These are phyloP conservation scores for Mnemiopsis leidyi DNA, from an alignment of 37 sponge, comb jelly and placozoan genomes.

Conservation along the genomic window DNA sequence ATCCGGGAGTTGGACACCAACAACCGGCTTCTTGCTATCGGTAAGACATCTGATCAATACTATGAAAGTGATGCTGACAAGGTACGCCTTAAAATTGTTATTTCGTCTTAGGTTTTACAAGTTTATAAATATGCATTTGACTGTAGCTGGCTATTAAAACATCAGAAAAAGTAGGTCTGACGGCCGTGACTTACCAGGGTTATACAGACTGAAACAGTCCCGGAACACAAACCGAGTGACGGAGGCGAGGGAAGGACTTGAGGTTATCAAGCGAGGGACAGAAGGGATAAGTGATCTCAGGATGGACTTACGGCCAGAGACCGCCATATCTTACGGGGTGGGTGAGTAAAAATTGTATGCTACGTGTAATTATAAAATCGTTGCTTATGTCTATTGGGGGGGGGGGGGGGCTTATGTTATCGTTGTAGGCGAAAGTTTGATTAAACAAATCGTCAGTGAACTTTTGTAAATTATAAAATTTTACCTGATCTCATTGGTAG, in stretches of 20 bases:
- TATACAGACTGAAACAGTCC: background rate
- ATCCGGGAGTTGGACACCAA: conserved; percentile 7
- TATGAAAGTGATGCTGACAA: background rate
- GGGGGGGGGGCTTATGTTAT: too few species aligned
- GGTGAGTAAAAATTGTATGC: background rate
- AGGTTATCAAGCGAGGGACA: background rate
- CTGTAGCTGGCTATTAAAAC: too few species aligned
- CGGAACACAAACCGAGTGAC: background rate
- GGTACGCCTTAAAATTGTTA: too few species aligned
- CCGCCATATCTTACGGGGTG: background rate
- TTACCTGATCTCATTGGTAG: too few species aligned
- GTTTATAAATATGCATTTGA: too few species aligned
- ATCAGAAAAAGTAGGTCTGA: background rate
- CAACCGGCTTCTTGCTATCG: conserved; percentile 22
- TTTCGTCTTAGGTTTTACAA: too few species aligned
- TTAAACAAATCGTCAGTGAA: too few species aligned
- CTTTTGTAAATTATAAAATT: too few species aligned
- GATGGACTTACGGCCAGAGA: conserved; percentile 5
- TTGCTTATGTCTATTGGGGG: too few species aligned
- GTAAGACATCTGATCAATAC: background rate
- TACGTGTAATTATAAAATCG: too few species aligned
- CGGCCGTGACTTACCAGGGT: conserved; percentile 7
- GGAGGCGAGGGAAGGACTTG: background rate
- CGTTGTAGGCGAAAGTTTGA: too few species aligned
- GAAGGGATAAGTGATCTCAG: conserved; percentile 5